Evolutionary conservation across 2,888 invertebrate genomes (phyloP).

Genomic region (Clivina fossor): DNA sequence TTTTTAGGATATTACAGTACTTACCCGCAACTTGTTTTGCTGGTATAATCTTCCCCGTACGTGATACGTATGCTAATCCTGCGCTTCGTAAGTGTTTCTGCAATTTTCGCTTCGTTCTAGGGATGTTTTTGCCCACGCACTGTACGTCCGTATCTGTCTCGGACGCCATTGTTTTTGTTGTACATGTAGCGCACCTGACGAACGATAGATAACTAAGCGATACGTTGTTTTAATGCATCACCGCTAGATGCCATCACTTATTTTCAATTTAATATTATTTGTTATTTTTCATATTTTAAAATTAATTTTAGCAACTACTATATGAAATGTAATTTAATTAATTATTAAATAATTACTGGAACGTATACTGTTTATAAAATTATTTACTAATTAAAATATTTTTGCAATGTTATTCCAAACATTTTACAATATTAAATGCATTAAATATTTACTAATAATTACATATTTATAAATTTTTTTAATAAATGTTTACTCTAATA

Average conservation of each 20-base stretch:
- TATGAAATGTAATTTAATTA: too few relatives aligned
- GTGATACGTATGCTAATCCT: constrained; percentile 55
- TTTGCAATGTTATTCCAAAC: too few relatives aligned
- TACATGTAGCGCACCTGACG: constrained; percentile 43
- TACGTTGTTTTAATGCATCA: not conserved
- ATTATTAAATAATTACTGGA: too few relatives aligned
- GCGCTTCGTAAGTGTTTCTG: constrained; percentile 55
- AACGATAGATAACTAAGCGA: constrained; percentile 12
- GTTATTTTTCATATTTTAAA: not conserved
- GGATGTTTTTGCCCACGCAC: constrained; percentile 50
- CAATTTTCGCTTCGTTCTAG: constrained; percentile 54
- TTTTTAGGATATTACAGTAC: constrained; percentile 36
- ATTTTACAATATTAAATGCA: too few relatives aligned
- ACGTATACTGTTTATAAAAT: too few relatives aligned
- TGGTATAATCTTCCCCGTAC: constrained; percentile 55
- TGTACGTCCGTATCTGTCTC: constrained; percentile 50
- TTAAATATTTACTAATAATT: too few relatives aligned
- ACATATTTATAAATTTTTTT: too few relatives aligned
- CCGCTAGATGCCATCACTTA: constrained; percentile 2
- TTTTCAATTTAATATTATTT: not conserved
- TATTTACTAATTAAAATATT: too few relatives aligned
- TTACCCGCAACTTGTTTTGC: constrained; percentile 56
- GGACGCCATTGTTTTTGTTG: constrained; percentile 52
- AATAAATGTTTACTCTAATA: too few relatives aligned
- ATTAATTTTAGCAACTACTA: too few relatives aligned